Percentiles rank a stretch among this genome's conserved stretches.
These are phyloP conservation scores for Lutraria lutraria DNA, from an alignment of 2,888 invertebrate species.

Conservation along the genomic window DNA sequence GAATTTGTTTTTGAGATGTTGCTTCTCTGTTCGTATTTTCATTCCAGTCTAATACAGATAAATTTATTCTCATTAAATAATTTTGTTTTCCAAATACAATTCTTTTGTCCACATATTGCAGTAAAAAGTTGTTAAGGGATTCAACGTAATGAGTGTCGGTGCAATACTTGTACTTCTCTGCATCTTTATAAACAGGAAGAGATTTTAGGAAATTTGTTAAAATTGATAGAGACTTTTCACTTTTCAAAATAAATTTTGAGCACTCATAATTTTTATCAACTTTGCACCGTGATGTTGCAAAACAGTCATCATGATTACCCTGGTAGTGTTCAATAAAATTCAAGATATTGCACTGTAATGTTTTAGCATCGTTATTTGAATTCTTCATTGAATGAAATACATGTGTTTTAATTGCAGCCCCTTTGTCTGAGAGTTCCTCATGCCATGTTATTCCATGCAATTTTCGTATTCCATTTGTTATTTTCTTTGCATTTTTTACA, in stretches of 20 bases:
- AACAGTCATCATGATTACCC: background rate
- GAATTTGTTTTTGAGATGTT: conserved; percentile 18
- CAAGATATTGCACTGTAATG: background rate
- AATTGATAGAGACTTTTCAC: conserved; percentile 11
- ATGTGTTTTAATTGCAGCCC: conserved; percentile 36
- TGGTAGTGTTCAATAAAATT: conserved; percentile 23
- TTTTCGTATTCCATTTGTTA: conserved; percentile 36
- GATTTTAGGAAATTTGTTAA: conserved; percentile 2
- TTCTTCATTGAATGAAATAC: conserved; percentile 38
- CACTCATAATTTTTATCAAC: background rate
- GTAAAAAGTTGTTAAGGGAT: conserved; percentile 21
- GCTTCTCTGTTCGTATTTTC: conserved; percentile 22
- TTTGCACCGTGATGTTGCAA: background rate
- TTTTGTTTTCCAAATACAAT: conserved; percentile 26
- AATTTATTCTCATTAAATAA: conserved; percentile 15
- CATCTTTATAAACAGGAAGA: conserved; percentile 22
- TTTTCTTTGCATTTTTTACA: conserved; percentile 38
- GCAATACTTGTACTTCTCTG: conserved; percentile 31
- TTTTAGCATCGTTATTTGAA: background rate
- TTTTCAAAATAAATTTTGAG: conserved; percentile 15
- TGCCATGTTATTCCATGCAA: conserved; percentile 45
- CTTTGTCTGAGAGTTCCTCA: conserved; percentile 42
- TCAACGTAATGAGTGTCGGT: conserved; percentile 34
- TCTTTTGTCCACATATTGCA: conserved; percentile 26
- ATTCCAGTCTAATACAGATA: no score